Evolutionary conservation across 2,888 invertebrate genomes (phyloP).

Genomic region (Gymnocheta viridis): DNA sequence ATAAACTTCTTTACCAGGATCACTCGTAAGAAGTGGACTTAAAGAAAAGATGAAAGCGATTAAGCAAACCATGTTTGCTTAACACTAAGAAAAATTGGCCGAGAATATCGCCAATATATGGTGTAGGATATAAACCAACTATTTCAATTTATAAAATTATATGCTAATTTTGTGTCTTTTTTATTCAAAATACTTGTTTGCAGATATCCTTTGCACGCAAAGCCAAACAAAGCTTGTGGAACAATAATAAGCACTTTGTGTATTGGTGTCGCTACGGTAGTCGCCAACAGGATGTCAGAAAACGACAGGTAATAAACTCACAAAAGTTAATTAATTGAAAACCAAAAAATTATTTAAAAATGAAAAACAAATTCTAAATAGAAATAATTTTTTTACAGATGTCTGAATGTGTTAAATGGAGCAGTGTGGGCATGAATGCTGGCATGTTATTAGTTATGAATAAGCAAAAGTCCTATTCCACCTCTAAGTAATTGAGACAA

Average conservation of each 20-base stretch:
- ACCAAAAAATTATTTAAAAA: too few species aligned
- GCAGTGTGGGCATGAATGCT: constrained; percentile 87
- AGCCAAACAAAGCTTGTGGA: constrained; percentile 81
- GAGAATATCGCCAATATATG: constrained; percentile 54
- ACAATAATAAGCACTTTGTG: constrained; percentile 85
- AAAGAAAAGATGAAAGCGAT: constrained; percentile 44
- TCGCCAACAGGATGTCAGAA: constrained; percentile 86
- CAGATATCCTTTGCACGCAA: constrained; percentile 81
- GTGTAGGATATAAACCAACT: constrained; percentile 59
- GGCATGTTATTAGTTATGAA: constrained; percentile 86
- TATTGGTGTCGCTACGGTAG: constrained; percentile 89
- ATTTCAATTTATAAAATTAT: constrained; percentile 14
- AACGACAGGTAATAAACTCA: constrained; percentile 84
- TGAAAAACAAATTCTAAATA: neutral
- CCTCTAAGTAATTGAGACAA: constrained; percentile 70
- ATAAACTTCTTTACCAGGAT: constrained; percentile 57
- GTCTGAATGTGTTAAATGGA: constrained; percentile 88
- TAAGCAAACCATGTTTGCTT: constrained; percentile 38
- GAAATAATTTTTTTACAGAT: constrained; percentile 83
- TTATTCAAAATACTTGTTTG: constrained; percentile 31
- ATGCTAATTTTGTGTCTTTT: constrained; percentile 35
- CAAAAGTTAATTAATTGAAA: neutral
- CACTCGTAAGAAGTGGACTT: constrained; percentile 53
- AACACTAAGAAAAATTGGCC: constrained; percentile 44
- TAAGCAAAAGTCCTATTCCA: constrained; percentile 78